Conservation (phyloP, 2,888 invertebrate species). For the Anarsia innoxiella region DNA sequence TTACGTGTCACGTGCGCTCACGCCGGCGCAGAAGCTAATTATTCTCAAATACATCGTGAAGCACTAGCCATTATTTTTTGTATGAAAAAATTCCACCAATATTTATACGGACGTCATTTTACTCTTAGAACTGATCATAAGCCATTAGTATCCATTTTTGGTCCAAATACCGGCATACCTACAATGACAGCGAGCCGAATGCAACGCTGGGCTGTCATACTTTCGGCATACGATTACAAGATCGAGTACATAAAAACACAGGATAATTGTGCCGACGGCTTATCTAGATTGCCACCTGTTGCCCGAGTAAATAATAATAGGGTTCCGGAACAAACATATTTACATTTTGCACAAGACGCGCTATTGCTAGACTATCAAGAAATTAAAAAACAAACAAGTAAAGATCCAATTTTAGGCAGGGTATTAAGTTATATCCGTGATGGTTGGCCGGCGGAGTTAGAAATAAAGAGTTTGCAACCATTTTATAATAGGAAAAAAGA, state of each 20-base stretch:
- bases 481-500: neutral
- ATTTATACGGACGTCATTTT: conserved; percentile 12
- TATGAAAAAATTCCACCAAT: conserved; percentile 14
- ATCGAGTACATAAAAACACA: conserved; percentile 12
- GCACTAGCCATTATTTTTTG: conserved; percentile 15
- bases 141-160: conserved; percentile 11
- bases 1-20: conserved; percentile 12
- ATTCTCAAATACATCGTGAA: conserved; percentile 16
- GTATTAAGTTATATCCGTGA: neutral
- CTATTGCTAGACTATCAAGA: conserved; percentile 5
- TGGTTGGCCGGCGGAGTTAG: neutral
- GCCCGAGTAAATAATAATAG: too few relatives aligned
- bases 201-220: conserved; percentile 12
- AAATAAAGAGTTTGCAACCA: neutral
- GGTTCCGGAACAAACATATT: conserved; percentile 8
- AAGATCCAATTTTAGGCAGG: neutral
- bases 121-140: conserved; percentile 13
- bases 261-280: conserved; percentile 10
- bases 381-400: neutral
- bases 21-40: conserved; percentile 7
- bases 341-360: conserved; percentile 9
- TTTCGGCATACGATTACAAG: conserved; percentile 8
- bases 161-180: conserved; percentile 7
- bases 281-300: neutral
- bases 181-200: conserved; percentile 13